Conservation (phyloP, 2,888 invertebrate species). For the Pristionchus entomophagus region DNA sequence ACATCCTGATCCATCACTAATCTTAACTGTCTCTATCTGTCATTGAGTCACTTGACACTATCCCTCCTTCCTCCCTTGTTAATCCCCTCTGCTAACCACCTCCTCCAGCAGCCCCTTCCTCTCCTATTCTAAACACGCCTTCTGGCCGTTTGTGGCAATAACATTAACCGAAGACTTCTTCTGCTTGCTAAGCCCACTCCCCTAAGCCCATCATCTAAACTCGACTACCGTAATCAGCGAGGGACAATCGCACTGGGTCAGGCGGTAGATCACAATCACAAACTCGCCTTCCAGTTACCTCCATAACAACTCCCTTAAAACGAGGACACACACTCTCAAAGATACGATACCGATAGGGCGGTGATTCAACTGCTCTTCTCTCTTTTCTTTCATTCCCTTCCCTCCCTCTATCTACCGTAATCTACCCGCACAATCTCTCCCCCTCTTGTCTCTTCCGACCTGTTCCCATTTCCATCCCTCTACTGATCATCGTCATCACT, state of each 20-base stretch:
- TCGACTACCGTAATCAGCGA: neutral
- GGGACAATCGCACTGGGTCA: neutral
- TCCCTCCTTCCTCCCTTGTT: neutral
- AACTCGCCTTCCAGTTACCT: neutral
- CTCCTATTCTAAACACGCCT: conserved; percentile 9
- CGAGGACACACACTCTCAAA: conserved; percentile 7
- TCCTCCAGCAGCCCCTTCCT: neutral
- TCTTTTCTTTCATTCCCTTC: neutral
- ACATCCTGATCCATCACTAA: neutral
- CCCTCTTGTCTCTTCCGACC: conserved; percentile 34
- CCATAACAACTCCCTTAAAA: conserved; percentile 29
- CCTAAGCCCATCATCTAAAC: conserved; percentile 31
- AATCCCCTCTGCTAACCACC: neutral
- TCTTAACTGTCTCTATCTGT: neutral
- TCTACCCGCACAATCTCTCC: conserved; percentile 38
- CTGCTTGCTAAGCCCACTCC: neutral
- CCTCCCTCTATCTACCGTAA: conserved; percentile 33
- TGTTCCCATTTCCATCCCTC: conserved; percentile 37
- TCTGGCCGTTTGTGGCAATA: neutral
- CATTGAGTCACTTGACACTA: conserved; percentile 14
- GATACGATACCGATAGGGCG: conserved; percentile 39
- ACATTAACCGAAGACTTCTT: conserved; percentile 13
- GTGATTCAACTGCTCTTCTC: conserved; percentile 18
- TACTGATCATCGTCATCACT: conserved; percentile 14
- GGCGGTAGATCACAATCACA: conserved; percentile 40